phyloP scores from a whole-genome alignment of 92 coral and sea anemone genomes.

The Porites cylindrica region DNA sequence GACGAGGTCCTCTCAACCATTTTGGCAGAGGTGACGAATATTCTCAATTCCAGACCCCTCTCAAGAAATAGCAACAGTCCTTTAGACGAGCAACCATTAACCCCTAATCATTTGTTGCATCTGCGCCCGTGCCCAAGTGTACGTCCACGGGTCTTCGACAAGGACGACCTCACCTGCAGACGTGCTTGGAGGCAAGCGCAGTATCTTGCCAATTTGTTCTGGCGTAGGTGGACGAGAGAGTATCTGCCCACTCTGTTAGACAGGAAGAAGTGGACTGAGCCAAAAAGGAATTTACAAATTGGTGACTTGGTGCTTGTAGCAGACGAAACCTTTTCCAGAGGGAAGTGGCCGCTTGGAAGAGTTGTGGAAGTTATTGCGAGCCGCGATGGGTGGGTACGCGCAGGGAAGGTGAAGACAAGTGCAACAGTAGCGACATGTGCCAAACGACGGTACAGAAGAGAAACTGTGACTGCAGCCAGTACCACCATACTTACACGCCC shows the following conservation, averaged over 20 bases:
- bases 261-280: slow-evolving; percentile 62
- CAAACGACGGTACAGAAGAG: slow-evolving; percentile 50
- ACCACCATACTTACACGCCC: too few relatives aligned
- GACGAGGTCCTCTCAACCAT: too few relatives aligned
- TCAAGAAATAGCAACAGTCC: slow-evolving; percentile 55
- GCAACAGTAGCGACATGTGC: slow-evolving; percentile 60
- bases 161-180: slow-evolving; percentile 34
- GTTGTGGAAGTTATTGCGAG: slow-evolving; percentile 29
- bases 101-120: slow-evolving; percentile 62
- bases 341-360: slow-evolving; percentile 63
- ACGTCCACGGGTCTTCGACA: slow-evolving; percentile 54
- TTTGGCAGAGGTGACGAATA: too few relatives aligned
- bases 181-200: slow-evolving; percentile 77
- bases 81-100: slow-evolving; percentile 48
- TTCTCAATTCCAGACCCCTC: slow-evolving; percentile 59
- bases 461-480: neutral
- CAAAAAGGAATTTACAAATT: slow-evolving; percentile 38
- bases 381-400: slow-evolving; percentile 59
- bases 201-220: slow-evolving; percentile 66
- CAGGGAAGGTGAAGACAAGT: slow-evolving; percentile 68
- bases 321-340: slow-evolving; percentile 56
- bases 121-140: slow-evolving; percentile 39
- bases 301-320: slow-evolving; percentile 59
- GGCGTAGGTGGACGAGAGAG: slow-evolving; percentile 65
- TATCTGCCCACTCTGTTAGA: slow-evolving; percentile 59